Evolutionary conservation across 2,888 invertebrate genomes (phyloP).

Genomic region (Priocnemis perturbator): DNA sequence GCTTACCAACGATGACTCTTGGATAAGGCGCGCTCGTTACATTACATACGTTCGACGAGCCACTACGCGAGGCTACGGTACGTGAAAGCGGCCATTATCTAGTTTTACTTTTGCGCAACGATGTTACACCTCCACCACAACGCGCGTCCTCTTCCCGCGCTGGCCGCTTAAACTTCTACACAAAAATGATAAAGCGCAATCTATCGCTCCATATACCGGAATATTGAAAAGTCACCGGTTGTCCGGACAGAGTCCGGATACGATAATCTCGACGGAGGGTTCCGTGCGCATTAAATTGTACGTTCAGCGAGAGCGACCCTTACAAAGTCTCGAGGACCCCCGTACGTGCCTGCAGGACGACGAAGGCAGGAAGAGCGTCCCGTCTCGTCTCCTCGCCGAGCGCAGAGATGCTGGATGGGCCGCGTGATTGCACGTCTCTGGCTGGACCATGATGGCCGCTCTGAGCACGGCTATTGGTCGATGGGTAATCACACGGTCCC

Average conservation of each 20-base stretch:
- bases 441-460: slow-evolving; percentile 75
- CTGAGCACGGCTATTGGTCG: slow-evolving; percentile 72
- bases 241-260: no score
- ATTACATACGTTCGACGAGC: slow-evolving; percentile 64
- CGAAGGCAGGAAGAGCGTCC: neutral
- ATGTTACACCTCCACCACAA: slow-evolving; percentile 54
- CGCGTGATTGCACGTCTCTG: slow-evolving; percentile 74
- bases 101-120: slow-evolving; percentile 64
- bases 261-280: no score
- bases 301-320: neutral
- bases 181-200: neutral
- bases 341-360: slow-evolving; percentile 3
- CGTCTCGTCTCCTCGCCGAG: slow-evolving; percentile 13
- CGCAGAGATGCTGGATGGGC: slow-evolving; percentile 49
- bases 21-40: slow-evolving; percentile 65
- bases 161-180: neutral
- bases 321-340: neutral
- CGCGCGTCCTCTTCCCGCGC: slow-evolving; percentile 21
- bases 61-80: slow-evolving; percentile 65
- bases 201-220: no score
- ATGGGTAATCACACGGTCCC: slow-evolving; percentile 72
- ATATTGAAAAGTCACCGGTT: no score
- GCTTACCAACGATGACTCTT: slow-evolving; percentile 66
- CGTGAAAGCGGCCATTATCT: slow-evolving; percentile 74
- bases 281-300: no score